Evolutionary conservation across 2,797 vertebrate species (phyloP).

Genomic region (Etheostoma nigrum): DNA sequence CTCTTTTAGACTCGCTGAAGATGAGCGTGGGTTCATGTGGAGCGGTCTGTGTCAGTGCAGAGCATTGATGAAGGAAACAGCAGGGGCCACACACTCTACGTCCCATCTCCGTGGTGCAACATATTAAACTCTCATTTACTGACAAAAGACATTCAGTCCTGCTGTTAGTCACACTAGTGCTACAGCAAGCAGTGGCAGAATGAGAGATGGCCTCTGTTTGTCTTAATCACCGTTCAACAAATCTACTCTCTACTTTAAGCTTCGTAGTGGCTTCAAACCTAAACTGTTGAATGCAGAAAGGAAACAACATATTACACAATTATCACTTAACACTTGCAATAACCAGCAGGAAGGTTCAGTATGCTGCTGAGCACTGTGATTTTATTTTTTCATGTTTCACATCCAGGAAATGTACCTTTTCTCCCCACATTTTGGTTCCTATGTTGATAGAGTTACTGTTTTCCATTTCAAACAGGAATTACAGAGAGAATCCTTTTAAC

Average conservation of each 20-base stretch:
- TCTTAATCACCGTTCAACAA: slow-evolving; percentile 66
- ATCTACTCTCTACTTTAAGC: slow-evolving; percentile 44
- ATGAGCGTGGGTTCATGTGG: slow-evolving; percentile 70
- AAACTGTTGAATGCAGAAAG: slow-evolving; percentile 24
- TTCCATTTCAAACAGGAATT: slow-evolving; percentile 80
- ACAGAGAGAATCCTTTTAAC: slow-evolving; percentile 68
- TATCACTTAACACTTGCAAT: slow-evolving; percentile 12
- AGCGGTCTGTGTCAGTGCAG: slow-evolving; percentile 72
- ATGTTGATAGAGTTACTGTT: slow-evolving; percentile 67
- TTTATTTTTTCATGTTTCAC: slow-evolving; percentile 30
- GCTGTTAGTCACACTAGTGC: slow-evolving; percentile 78
- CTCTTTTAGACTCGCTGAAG: slow-evolving; percentile 56
- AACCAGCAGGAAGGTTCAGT: slow-evolving; percentile 33
- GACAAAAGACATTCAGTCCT: slow-evolving; percentile 82
- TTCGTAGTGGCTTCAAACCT: slow-evolving; percentile 7
- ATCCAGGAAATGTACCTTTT: slow-evolving; percentile 61
- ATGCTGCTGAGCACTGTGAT: slow-evolving; percentile 29
- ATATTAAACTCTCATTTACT: slow-evolving; percentile 88
- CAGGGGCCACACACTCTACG: slow-evolving; percentile 75
- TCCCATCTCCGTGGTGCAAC: slow-evolving; percentile 82
- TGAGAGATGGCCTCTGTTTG: slow-evolving; percentile 72
- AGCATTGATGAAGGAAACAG: slow-evolving; percentile 79
- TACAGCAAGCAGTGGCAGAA: slow-evolving; percentile 72
- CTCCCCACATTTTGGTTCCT: slow-evolving; percentile 49
- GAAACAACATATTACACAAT: slow-evolving; percentile 33